Base-by-base conservation (phyloP, 1,140 invertebrate genomes). In the Drosophila pruinosa region DNA sequence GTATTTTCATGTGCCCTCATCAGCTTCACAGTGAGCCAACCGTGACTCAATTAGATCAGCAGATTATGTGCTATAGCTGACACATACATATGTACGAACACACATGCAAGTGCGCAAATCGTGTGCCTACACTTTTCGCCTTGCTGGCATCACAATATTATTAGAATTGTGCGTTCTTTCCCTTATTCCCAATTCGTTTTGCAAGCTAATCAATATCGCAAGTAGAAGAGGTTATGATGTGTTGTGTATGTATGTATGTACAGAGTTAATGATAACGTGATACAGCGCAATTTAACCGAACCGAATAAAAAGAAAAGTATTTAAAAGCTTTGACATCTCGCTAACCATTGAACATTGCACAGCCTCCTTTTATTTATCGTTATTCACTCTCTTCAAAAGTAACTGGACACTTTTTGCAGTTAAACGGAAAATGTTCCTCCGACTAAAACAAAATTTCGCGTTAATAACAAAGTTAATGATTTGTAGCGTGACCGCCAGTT, bases 331-430 rank as follows among this genome's bases (percentile, higher is more conserved):
- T 39, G 4, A 22, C 7, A 10, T 15, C n/a, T 7, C 6, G 34
- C 68, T 57, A 71, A 71, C 68, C 68, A 57, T 71, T 71, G 50
- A 71, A 71, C 68, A 71, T 71, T 41, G 64, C 45, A 36, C 5
- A 10, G 61, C 36, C 36, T 50, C 45, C 19, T 64, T 57, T 36
- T 19, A 24, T 2, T 17, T n/a, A 21, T 19, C 12, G 1, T 38
- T 38, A 15, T 64, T 21, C 8, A 41, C 59, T 54, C 41, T 64
- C 63, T 38, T 38, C n/a, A 28, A 10, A 63, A 28, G 14, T 56
- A 7, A 63, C 47, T 70, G 14, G 12, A 48, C 14, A 8, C 15
- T 19, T 45, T 54, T 48, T 38, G 0, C 6, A 21, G 24, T 34
- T 28, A 10, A 26, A 26, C 15, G 1, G 21, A 19, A 45, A 41